These are phyloP conservation scores for Embiotoca jacksoni DNA, from an alignment of 2,113 vertebrate genomes.

Conservation along the genomic window DNA sequence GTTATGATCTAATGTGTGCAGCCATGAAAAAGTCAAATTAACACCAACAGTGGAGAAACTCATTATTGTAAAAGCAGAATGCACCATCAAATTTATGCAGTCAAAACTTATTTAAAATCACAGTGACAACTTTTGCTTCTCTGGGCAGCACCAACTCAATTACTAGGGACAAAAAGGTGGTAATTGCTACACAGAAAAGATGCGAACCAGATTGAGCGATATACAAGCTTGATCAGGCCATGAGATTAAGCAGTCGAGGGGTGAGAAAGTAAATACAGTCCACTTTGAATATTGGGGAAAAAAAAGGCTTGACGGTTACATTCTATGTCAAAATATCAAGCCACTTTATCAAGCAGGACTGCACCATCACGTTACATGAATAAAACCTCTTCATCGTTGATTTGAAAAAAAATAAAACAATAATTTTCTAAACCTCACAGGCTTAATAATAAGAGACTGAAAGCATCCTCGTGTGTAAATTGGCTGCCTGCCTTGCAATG, in stretches of 20 bases:
- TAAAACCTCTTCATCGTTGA: not conserved
- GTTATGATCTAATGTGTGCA: no score
- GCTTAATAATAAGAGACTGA: not conserved
- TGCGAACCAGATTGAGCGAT: no score
- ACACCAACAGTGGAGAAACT: no score
- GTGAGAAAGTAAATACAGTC: not conserved
- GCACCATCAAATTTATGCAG: not conserved
- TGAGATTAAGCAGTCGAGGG: not conserved
- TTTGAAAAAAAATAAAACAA: constrained; percentile 25
- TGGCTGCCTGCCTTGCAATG: constrained; percentile 13
- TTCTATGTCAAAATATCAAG: not conserved
- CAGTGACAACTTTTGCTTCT: not conserved
- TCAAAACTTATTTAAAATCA: not conserved
- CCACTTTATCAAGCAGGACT: not conserved
- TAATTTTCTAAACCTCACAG: not conserved
- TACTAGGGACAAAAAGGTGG: not conserved
- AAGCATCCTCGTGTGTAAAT: not conserved
- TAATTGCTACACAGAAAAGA: not conserved
- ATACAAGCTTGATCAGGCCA: not conserved
- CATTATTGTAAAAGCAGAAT: not conserved
- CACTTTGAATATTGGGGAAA: not conserved
- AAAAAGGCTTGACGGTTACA: not conserved
- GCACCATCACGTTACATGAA: not conserved
- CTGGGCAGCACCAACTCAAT: not conserved
- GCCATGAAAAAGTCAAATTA: no score